Base-by-base conservation (phyloP, 2,888 invertebrate species). In the Rhorus exstirpatorius region DNA sequence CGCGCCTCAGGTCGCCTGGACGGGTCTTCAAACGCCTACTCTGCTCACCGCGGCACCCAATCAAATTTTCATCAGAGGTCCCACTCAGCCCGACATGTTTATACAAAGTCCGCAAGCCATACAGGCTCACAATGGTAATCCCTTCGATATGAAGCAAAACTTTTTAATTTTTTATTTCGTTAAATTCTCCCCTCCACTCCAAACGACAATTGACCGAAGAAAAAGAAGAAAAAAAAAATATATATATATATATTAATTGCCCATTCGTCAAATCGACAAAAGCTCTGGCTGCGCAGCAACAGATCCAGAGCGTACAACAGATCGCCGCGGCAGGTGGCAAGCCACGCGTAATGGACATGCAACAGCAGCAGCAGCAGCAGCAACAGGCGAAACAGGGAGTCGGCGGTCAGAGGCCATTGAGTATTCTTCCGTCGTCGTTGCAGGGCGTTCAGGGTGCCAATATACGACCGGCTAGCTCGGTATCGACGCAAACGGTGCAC, bases 61-160 rank as follows among this genome's bases (percentile, higher is more conserved):
- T 93, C 97, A 96, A 6, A 97, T 97, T 88, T 96, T 97, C 92
- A 97, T 98, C 85, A 93, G 97, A 49, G 97, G 97, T 19, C 94
- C 96, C 0, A 90, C 93, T 1, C 97, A 97, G 90, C 95, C 96
- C 0, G 97, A 97, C 90, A 97, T 98, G 97, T 97, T 97, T 91
- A 97, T 98, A 87, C 96, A 96, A 87, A 96, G 96, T 86, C 97
- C 97, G 12, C 95, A 95, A 83, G 93, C 94, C 0, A 94, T 96
- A 75, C 96, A 96, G 89, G 93, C 96, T 86, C 96, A 95, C 86
- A 96, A 96, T 93, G 95, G 96, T 96, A 93, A 94, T 93, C 21
- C 46, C 51, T 76, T 67, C 17, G 31, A 3, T 60, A 21, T 1
- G 53, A 8, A 4, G 1, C 24, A 1, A 1, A 53, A 17, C 1